These are phyloP conservation scores for Pelvicachromis taeniatus DNA, from an alignment of 2,113 vertebrate species.

Conservation along the genomic window DNA sequence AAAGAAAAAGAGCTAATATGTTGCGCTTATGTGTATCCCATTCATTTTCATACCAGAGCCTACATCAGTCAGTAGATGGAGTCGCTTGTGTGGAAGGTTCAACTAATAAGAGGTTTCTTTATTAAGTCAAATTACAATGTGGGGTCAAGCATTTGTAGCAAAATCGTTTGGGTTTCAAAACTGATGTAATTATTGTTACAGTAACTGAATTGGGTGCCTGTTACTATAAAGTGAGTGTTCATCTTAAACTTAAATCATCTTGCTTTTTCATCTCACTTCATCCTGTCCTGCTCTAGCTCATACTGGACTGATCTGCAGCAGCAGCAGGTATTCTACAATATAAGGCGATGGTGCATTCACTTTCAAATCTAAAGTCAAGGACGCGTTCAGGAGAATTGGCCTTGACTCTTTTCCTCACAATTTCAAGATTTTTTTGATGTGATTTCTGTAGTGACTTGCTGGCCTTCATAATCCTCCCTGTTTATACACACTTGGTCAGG, in stretches of 20 bases:
- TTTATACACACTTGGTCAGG: not conserved
- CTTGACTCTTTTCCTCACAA: not conserved
- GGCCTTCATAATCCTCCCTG: not conserved
- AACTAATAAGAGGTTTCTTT: not conserved
- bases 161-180: not conserved
- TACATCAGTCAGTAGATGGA: not conserved
- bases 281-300: constrained; percentile 16
- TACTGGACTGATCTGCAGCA: constrained; percentile 26
- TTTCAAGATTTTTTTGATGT: not conserved
- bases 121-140: not conserved
- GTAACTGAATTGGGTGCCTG: not conserved
- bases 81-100: not conserved
- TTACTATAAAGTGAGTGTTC: not conserved
- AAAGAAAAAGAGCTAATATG: not conserved
- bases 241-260: constrained; percentile 14
- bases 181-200: not conserved
- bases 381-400: not conserved
- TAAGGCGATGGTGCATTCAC: constrained; percentile 21
- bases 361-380: not conserved
- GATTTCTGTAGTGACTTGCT: not conserved
- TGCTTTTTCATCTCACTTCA: constrained; percentile 53
- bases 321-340: constrained; percentile 26
- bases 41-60: constrained; percentile 21
- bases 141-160: not conserved
- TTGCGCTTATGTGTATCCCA: not conserved